Percentiles rank a stretch among this genome's conserved stretches.
Evolutionary conservation across 2,797 vertebrate genomes (phyloP).

Genomic region (Lepidocolaptes lacrymiger): DNA sequence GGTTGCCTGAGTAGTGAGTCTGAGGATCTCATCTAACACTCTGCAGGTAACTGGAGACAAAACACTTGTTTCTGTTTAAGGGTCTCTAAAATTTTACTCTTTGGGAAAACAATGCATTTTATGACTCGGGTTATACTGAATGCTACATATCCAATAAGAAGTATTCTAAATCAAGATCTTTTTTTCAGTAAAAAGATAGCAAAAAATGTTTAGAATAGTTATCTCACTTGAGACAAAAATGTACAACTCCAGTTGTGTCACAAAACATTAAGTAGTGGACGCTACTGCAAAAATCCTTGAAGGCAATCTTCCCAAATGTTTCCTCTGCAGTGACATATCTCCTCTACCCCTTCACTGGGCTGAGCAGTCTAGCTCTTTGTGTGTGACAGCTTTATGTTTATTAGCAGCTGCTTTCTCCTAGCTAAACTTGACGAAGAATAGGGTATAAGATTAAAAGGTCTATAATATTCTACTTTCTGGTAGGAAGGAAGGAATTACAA

Average conservation of each 20-base stretch:
- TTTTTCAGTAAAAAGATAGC: not conserved
- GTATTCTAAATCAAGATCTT: not conserved
- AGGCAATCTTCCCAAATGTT: not conserved
- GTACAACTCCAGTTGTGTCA: not conserved
- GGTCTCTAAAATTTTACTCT: not conserved
- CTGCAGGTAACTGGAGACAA: not conserved
- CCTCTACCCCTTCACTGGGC: not conserved
- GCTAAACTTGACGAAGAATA: not conserved
- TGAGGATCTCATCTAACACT: not conserved
- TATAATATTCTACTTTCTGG: not conserved
- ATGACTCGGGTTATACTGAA: not conserved
- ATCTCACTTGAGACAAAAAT: not conserved
- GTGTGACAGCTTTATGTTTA: slow-evolving; percentile 11
- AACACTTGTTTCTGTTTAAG: not conserved
- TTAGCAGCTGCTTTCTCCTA: slow-evolving; percentile 33
- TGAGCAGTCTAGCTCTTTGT: slow-evolving; percentile 13
- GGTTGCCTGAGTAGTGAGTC: not conserved
- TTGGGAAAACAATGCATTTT: not conserved
- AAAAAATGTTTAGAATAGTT: not conserved
- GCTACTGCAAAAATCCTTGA: not conserved
- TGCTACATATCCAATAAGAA: not conserved
- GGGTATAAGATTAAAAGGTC: not conserved
- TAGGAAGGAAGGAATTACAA: not conserved
- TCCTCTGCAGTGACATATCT: not conserved
- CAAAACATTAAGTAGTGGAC: not conserved